Evolutionary conservation across 2,888 invertebrate species (phyloP), one percentile per base, ranked within the genome.

Genomic region (Drosophila differens): DNA sequence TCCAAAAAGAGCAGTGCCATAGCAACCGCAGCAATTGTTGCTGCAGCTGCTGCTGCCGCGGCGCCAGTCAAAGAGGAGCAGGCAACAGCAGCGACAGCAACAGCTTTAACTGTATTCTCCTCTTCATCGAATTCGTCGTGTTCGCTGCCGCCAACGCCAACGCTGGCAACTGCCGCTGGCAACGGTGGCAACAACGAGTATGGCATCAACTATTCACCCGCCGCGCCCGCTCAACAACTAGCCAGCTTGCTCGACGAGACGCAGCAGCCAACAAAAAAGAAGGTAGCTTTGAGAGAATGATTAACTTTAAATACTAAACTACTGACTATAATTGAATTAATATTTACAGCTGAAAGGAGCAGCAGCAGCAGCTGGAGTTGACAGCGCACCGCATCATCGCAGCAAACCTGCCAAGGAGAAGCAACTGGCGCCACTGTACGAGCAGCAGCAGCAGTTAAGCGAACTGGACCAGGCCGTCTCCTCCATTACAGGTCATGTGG

Each of bases 41-140:
- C 58, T 19, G 47, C 69, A 35, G 51, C 59, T 22, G 41, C 58
- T 25, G 6, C 41, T 28, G 47, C 67, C 32, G 51, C 59, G 6
- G 51, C 55, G 6, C 39, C 64, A 41, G n/a, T 44, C 4, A 49
- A 83, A 47, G 82, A 83, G 53, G 25, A 68, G 10, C 41, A 44
- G 9, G 16, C 55, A 1, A 16, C 25, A 0, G 53, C 54, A 67
- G 47, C 52, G 70, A 10, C 58, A 25, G 25, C 25, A 25, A 25
- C 47, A 7, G 16, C 81, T 28, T 82, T 91, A 25, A 77, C 78
- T n/a, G 76, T 90, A 19, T 91, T 82, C 62, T 92, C 92, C 55
- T 91, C 92, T 7, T 91, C 91, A 39, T 92, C 92, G 16, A 92
- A 92, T 65, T 91, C 92, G 5, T 92, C 92, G 30, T 91, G 92